phyloP scores from a whole-genome alignment of 2,888 invertebrate genomes.

The Agrilus mali region DNA sequence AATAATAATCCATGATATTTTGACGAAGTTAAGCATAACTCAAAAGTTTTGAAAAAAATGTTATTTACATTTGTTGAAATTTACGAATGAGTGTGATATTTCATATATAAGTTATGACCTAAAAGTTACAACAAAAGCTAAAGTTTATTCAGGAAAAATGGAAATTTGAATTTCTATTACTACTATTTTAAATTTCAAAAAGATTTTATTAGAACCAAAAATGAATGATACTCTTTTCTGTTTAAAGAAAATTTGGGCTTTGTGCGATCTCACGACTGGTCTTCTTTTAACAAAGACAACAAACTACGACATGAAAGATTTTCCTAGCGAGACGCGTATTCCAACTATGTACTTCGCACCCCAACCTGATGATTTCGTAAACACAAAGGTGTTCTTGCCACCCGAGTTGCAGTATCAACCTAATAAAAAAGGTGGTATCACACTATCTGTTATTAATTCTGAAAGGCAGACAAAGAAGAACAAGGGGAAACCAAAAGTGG shows the following conservation, averaged over 20 bases:
- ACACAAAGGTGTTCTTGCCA: conserved; percentile 71
- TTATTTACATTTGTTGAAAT: no score
- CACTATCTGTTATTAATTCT: conserved; percentile 32
- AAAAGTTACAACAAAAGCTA: no score
- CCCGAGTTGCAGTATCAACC: conserved; percentile 55
- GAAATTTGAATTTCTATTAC: no score
- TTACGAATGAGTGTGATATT: no score
- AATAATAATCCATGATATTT: no score
- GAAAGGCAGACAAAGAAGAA: conserved; percentile 32
- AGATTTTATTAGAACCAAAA: neutral
- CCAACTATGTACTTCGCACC: conserved; percentile 84
- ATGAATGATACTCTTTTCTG: conserved; percentile 1
- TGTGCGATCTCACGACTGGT: conserved; percentile 89
- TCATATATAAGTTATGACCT: no score
- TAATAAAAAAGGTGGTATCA: conserved; percentile 32
- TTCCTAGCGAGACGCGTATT: conserved; percentile 73
- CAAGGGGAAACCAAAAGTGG: conserved; percentile 37
- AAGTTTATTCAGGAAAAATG: no score
- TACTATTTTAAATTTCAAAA: no score
- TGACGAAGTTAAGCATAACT: no score
- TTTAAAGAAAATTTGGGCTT: conserved; percentile 85
- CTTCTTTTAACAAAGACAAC: conserved; percentile 78
- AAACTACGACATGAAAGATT: conserved; percentile 82
- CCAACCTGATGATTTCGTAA: conserved; percentile 54
- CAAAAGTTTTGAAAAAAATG: no score